Percentiles rank a stretch among this genome's conserved stretches.
phyloP scores from a whole-genome alignment of 2,113 vertebrate genomes.

The Rynchops niger region DNA sequence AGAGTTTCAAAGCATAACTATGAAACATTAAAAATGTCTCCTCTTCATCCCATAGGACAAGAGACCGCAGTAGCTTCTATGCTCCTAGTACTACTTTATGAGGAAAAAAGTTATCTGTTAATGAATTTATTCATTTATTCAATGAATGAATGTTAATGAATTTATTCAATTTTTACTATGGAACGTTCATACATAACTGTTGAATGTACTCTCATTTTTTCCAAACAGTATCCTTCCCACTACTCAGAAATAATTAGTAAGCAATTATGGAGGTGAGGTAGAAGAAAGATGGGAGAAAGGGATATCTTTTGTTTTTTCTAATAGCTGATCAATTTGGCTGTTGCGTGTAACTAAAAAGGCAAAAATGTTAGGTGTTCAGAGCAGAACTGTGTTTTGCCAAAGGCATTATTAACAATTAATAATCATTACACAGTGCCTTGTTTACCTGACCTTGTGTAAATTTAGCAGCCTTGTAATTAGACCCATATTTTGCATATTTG shows the following conservation, averaged over 20 bases:
- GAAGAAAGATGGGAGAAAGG: neutral
- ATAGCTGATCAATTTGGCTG: slow-evolving; percentile 49
- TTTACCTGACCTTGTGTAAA: slow-evolving; percentile 86
- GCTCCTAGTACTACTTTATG: neutral
- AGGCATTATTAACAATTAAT: slow-evolving; percentile 90
- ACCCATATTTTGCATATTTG: slow-evolving; percentile 84
- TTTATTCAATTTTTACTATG: neutral
- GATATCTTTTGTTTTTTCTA: slow-evolving; percentile 21
- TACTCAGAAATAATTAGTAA: slow-evolving; percentile 46
- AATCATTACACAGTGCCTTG: slow-evolving; percentile 86
- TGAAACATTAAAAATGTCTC: neutral
- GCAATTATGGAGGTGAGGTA: slow-evolving; percentile 36
- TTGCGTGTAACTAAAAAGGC: slow-evolving; percentile 62
- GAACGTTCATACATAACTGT: neutral
- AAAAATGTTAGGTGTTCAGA: slow-evolving; percentile 75
- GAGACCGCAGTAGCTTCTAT: neutral
- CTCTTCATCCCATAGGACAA: neutral
- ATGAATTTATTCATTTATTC: neutral
- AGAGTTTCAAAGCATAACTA: neutral
- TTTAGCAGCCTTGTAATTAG: slow-evolving; percentile 85
- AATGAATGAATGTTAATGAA: neutral
- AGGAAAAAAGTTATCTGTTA: neutral
- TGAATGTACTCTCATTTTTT: neutral
- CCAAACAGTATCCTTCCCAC: slow-evolving; percentile 15
- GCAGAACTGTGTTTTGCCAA: slow-evolving; percentile 76